A percentile compares a stretch with the other conserved stretches of the same genome.
These are phyloP conservation scores for Falco naumanni DNA, from an alignment of 2,797 vertebrate species.

Conservation along the genomic window DNA sequence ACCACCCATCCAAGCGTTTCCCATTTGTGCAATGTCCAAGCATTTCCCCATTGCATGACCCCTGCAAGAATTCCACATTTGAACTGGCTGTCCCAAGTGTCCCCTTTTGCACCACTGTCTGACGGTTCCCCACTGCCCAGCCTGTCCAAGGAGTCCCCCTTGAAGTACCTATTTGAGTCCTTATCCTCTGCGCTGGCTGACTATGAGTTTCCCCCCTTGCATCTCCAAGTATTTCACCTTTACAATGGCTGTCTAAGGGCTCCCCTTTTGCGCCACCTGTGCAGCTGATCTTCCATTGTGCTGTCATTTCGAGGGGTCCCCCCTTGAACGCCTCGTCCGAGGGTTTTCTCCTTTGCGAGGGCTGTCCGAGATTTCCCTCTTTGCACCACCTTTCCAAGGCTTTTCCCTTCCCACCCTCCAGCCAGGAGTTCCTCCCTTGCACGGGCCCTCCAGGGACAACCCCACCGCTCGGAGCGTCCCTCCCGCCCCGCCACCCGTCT, in stretches of 20 bases:
- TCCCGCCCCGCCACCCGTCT: neutral
- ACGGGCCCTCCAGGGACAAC: neutral
- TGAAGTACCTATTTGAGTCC: neutral
- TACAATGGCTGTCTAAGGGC: neutral
- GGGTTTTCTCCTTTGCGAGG: neutral
- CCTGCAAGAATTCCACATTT: neutral
- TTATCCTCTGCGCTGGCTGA: neutral
- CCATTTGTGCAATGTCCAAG: neutral
- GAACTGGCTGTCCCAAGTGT: neutral
- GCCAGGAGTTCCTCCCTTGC: neutral
- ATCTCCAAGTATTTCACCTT: neutral
- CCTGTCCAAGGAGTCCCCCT: neutral
- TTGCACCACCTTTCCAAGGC: neutral
- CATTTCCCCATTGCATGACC: neutral
- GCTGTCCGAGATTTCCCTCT: neutral
- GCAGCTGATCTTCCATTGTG: neutral
- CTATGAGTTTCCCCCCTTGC: neutral
- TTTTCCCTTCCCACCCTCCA: neutral
- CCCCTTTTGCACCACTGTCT: neutral
- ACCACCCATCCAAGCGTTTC: neutral
- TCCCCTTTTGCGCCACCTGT: neutral
- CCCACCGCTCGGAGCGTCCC: neutral
- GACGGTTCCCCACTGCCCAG: accelerated
- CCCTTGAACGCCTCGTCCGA: neutral
- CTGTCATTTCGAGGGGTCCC: neutral